Base-by-base conservation (phyloP, 2,113 vertebrate species). In the Thalassoma bifasciatum region DNA sequence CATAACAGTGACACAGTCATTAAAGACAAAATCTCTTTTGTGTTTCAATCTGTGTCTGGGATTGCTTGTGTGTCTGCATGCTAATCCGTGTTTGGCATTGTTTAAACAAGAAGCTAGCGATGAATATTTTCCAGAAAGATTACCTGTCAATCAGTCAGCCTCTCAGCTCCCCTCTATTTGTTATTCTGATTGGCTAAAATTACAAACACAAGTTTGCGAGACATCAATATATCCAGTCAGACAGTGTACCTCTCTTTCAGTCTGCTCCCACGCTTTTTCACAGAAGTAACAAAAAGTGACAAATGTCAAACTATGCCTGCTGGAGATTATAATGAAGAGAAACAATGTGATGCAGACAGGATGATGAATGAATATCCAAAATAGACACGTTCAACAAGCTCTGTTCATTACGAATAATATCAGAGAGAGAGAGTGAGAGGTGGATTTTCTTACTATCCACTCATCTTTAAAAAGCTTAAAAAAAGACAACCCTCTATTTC, bases 111-210 rank as follows among this genome's bases (percentile, higher is more conserved):
- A 72, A 73, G 21, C 70, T 40, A 38, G 37, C 52, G 37, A 12
- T 62, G 30, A 66, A 77, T 82, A 58, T 77, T 77, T 64, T 44
- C 61, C 64, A 50, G 49, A 23, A 12, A 56, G 54, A 30, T 34
- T 64, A 30, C 40, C 68, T 65, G 81, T 80, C 82, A 79, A 8
- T 77, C 77, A 79, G 44, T 78, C 56, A 68, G 72, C 40, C 69
- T 51, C 63, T 82, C 66, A 72, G 49, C 21, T 59, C 23, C 56
- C 59, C 23, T 59, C 70, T 23, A 5, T 75, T 74, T 85, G 50
- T 78, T 75, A 40, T 81, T 83, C 73, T 60, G 26, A 87, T 77
- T 83, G 75, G 52, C 47, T 54, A 40, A 73, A 63, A 66, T 69
- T 77, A 61, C 34, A 66, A 69, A 66, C 50, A 44, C 0, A 42